These are phyloP conservation scores for Ibidorhyncha struthersii DNA, from an alignment of 2,113 vertebrate genomes.

Conservation along the genomic window DNA sequence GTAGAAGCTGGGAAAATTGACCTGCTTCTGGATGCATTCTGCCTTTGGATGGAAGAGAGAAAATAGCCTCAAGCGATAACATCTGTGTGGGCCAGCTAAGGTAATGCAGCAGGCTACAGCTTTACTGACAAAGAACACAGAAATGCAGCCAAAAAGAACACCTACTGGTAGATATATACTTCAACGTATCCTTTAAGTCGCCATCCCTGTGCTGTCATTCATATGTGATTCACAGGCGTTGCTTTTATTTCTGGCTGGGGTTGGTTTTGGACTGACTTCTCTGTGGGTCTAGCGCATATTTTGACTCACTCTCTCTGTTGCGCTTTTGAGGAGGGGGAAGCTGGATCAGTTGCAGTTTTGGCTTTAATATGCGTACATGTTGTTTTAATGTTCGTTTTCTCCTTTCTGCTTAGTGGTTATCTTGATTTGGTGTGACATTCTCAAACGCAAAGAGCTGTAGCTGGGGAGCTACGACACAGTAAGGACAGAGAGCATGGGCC, in stretches of 20 bases:
- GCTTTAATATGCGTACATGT: background rate
- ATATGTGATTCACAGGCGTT: background rate
- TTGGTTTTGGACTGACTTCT: background rate
- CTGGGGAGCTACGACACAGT: background rate
- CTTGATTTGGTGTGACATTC: conserved; percentile 2
- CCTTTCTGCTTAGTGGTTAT: background rate
- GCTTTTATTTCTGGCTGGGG: background rate
- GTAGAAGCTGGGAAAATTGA: background rate
- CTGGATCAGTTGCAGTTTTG: background rate
- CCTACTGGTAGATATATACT: background rate
- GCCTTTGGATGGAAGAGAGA: background rate
- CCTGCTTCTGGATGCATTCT: conserved; percentile 9
- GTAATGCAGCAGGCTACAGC: conserved; percentile 33
- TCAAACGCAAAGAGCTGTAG: background rate
- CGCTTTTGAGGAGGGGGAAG: background rate
- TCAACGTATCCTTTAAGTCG: background rate
- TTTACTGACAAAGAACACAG: background rate
- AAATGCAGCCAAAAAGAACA: background rate
- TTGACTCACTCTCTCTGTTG: background rate
- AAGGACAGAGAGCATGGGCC: background rate
- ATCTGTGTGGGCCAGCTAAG: conserved; percentile 47
- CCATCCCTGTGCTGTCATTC: background rate
- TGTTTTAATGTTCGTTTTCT: background rate
- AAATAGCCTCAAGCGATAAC: conserved; percentile 21
- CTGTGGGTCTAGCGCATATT: background rate